These are phyloP conservation scores for Rhinichthys klamathensis DNA, from an alignment of 2,113 vertebrate genomes.

Conservation along the genomic window DNA sequence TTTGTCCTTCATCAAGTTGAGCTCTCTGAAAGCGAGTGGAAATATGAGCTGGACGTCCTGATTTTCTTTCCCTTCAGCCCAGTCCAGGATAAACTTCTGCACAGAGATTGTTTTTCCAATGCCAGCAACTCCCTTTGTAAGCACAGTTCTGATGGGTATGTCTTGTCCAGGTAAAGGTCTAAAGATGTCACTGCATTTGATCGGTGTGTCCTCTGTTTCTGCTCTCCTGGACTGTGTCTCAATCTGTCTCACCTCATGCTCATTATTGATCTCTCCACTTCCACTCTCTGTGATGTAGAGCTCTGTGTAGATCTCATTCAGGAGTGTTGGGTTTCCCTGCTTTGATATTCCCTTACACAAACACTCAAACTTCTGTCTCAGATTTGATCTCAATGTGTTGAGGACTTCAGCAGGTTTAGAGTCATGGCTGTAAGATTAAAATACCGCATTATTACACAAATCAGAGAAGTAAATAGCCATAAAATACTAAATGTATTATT, in stretches of 20 bases:
- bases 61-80: neutral
- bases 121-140: conserved; percentile 16
- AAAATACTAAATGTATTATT: too few relatives aligned
- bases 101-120: conserved; percentile 9
- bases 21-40: neutral
- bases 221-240: conserved; percentile 14
- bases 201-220: neutral
- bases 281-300: conserved; percentile 35
- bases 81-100: neutral
- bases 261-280: conserved; percentile 1
- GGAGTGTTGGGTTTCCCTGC: conserved; percentile 18
- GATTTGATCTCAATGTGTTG: too few relatives aligned
- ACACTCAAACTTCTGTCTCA: neutral
- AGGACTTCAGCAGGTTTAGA: too few relatives aligned
- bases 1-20: conserved; percentile 5
- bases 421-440: too few relatives aligned
- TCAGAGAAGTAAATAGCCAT: too few relatives aligned
- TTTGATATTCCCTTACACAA: neutral
- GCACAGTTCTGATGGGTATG: neutral
- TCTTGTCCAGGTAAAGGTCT: conserved; percentile 16
- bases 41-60: neutral
- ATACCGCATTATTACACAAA: too few relatives aligned
- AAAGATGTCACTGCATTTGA: neutral
- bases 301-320: conserved; percentile 35
- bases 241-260: conserved; percentile 23